phyloP scores from a whole-genome alignment of 2,113 vertebrate species.

The Amazona guildingii region DNA sequence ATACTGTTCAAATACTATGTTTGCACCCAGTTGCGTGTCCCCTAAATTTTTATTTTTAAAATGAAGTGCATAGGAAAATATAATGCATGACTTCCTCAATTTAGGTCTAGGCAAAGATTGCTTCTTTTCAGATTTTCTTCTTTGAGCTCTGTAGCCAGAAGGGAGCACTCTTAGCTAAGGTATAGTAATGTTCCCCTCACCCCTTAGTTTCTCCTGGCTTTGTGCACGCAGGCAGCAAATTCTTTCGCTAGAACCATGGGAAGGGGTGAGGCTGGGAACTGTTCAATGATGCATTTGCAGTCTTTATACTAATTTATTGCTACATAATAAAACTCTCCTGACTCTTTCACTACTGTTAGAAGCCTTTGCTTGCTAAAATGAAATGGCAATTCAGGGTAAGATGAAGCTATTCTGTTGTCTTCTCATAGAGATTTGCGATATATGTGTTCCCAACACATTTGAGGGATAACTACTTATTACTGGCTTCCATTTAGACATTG shows the following conservation, averaged over 20 bases:
- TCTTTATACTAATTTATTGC: not conserved
- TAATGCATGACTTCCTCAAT: not conserved
- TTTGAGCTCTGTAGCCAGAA: not conserved
- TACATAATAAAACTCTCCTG: not conserved
- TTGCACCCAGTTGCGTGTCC: not conserved
- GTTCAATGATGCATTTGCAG: not conserved
- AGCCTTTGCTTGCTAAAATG: not conserved
- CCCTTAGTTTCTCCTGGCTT: not conserved
- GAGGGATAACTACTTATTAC: not conserved
- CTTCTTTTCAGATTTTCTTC: not conserved
- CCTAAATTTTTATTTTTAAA: not conserved
- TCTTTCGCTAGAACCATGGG: not conserved
- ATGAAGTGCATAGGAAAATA: not conserved
- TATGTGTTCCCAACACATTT: not conserved
- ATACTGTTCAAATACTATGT: not conserved
- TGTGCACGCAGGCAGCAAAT: not conserved
- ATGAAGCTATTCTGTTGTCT: not conserved
- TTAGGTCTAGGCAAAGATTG: rapidly evolving
- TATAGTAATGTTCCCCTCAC: not conserved
- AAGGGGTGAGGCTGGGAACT: not conserved
- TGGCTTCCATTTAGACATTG: not conserved
- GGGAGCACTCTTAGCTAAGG: slow-evolving; percentile 15
- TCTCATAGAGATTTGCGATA: not conserved
- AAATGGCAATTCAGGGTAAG: not conserved
- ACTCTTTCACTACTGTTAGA: not conserved